Evolutionary conservation across 2,888 invertebrate species (phyloP), one percentile per base, ranked within the genome.

Genomic region (Teinopalpus imperialis): DNA sequence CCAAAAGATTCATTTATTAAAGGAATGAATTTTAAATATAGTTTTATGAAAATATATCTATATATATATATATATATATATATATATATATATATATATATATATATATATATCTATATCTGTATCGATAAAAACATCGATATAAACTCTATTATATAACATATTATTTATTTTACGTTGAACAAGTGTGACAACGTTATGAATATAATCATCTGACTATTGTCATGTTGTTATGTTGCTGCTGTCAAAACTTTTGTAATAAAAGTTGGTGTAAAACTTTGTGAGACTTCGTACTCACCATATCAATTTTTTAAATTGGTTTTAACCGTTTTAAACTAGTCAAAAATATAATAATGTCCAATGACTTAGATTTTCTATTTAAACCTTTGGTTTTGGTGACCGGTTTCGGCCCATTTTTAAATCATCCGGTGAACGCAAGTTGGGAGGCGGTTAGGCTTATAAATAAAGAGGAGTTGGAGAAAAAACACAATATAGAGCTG

Each of bases 321-420:
- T n/a, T n/a, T n/a, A n/a, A n/a, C 8, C 21, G 21, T 24, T 8
- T 7, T 2, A 2, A 4, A 24, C 9, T 24, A 2, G n/a, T 2
- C 3, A 2, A 23, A 10, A 23, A n/a, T 7, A n/a, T 8, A 30
- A 41, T 21, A 3, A 77, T 71, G 72, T 58, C 51, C 48, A 61
- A 66, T 55, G 71, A 75, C 13, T 49, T 75, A 2, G 77, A 80
- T 54, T 62, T 46, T 29, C 52, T 73, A 39, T 70, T 76, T 21
- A 80, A 74, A 51, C 81, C 81, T 1, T 75, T 87, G 51, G 83
- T 93, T 27, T 59, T 94, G 16, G 89, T 94, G 7, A 93, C 93
- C 51, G 96, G 96, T 3, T 97, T 97, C 77, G 96, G 96, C 0
- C 95, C 95, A 0, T 97, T 96, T 76, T 73, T 87, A 3, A 81